Evolutionary conservation across 2,797 vertebrate species (phyloP).

Genomic region (Macroramphosus scolopax): DNA sequence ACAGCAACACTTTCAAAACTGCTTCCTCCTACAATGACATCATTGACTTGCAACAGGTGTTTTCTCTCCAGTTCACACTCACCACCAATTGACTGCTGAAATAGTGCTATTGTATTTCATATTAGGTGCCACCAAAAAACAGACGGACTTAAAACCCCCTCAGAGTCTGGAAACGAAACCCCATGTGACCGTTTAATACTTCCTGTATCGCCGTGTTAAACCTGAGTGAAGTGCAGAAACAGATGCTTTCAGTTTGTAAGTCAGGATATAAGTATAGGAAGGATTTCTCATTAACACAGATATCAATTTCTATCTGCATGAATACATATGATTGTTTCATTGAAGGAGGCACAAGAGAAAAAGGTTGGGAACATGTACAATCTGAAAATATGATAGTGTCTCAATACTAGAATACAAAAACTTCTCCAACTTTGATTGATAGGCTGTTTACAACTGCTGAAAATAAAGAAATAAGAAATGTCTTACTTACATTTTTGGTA

Average conservation of each 20-base stretch:
- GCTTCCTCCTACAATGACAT: conserved; percentile 24
- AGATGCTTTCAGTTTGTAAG: conserved; percentile 24
- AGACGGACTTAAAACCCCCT: conserved; percentile 21
- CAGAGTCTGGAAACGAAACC: conserved; percentile 47
- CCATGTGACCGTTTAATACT: conserved; percentile 51
- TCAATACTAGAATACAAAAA: too few relatives aligned
- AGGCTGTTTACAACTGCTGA: too few relatives aligned
- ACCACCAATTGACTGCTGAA: conserved; percentile 30
- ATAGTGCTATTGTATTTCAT: conserved; percentile 41
- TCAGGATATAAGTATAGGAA: neutral
- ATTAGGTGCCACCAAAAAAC: conserved; percentile 31
- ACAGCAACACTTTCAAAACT: conserved; percentile 16
- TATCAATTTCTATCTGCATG: neutral
- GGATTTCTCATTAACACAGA: conserved; percentile 14
- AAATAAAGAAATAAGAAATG: too few relatives aligned
- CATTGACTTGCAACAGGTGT: conserved; percentile 44
- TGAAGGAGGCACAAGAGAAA: too few relatives aligned
- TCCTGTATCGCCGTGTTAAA: conserved; percentile 43
- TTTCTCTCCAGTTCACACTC: conserved; percentile 37
- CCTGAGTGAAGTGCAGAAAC: conserved; percentile 44
- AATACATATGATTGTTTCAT: neutral
- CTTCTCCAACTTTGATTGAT: neutral
- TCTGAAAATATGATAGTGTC: neutral
- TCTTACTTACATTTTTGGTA: conserved; percentile 65
- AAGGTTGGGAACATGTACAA: too few relatives aligned